These are phyloP conservation scores for Lepeophtheirus nordmannii DNA, from an alignment of 2,888 invertebrate species.

Conservation along the genomic window DNA sequence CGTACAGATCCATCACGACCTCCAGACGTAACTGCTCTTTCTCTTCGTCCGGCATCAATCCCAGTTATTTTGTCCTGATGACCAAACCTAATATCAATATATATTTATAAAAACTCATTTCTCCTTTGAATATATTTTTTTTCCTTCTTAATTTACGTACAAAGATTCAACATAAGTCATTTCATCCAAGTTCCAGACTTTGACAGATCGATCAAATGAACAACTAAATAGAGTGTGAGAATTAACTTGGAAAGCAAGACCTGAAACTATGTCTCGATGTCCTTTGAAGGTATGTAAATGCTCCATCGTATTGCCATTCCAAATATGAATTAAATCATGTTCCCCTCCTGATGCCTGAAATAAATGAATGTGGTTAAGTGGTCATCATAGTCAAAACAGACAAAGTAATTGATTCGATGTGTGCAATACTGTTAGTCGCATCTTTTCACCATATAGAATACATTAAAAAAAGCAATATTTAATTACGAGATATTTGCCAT, in stretches of 20 bases:
- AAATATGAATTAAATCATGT: slow-evolving; percentile 56
- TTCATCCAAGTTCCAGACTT: slow-evolving; percentile 90
- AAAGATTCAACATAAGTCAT: slow-evolving; percentile 89
- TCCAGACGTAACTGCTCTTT: slow-evolving; percentile 73
- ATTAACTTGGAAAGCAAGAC: slow-evolving; percentile 65
- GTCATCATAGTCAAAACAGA: slow-evolving; percentile 25
- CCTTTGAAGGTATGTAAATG: slow-evolving; percentile 61
- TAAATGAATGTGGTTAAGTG: too few relatives aligned
- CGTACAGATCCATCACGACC: slow-evolving; percentile 70
- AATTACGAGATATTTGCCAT: slow-evolving; percentile 58
- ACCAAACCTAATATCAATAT: slow-evolving; percentile 45
- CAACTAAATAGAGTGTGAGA: slow-evolving; percentile 59
- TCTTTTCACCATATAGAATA: too few relatives aligned
- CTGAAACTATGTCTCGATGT: slow-evolving; percentile 55
- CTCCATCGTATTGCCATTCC: slow-evolving; percentile 60
- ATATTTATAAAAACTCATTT: neutral
- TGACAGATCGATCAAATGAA: slow-evolving; percentile 50
- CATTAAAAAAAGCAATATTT: too few relatives aligned
- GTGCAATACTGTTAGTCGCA: too few relatives aligned
- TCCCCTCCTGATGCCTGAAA: slow-evolving; percentile 51
- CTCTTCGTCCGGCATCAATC: slow-evolving; percentile 70
- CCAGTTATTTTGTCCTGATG: slow-evolving; percentile 72
- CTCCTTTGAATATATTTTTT: neutral
- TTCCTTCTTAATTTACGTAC: slow-evolving; percentile 36
- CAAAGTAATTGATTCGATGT: neutral